Evolutionary conservation across 2,888 invertebrate species (phyloP).

Genomic region (Elmis aenea): DNA sequence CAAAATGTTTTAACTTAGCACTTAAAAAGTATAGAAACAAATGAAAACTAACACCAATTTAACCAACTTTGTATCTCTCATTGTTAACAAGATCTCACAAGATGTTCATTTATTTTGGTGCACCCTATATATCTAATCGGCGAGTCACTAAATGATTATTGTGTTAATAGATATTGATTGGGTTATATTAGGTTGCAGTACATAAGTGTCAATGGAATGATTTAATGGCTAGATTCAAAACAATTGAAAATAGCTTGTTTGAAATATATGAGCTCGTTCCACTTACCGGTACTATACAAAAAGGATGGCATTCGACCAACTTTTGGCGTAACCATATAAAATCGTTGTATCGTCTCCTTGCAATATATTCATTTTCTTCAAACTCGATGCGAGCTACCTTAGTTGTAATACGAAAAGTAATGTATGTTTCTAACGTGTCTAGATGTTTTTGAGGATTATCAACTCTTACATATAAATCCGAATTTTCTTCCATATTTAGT

Average conservation of each 20-base stretch:
- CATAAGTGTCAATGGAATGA: too few relatives aligned
- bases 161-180: too few relatives aligned
- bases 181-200: too few relatives aligned
- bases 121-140: too few relatives aligned
- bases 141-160: too few relatives aligned
- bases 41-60: slow-evolving; percentile 7
- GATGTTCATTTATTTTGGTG: too few relatives aligned
- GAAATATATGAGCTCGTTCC: neutral
- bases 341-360: slow-evolving; percentile 66
- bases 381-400: slow-evolving; percentile 62
- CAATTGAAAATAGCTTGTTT: too few relatives aligned
- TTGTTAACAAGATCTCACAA: too few relatives aligned
- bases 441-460: slow-evolving; percentile 70
- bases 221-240: too few relatives aligned
- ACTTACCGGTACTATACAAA: slow-evolving; percentile 62
- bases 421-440: slow-evolving; percentile 65
- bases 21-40: too few relatives aligned
- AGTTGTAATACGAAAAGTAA: slow-evolving; percentile 64
- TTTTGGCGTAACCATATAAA: slow-evolving; percentile 65
- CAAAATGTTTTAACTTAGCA: too few relatives aligned
- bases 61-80: too few relatives aligned
- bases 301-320: slow-evolving; percentile 59
- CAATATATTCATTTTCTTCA: slow-evolving; percentile 58
- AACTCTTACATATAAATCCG: slow-evolving; percentile 61
- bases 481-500: slow-evolving; percentile 50